Percentiles rank a stretch among this genome's conserved stretches.
phyloP scores from a whole-genome alignment of 2,888 invertebrate genomes.

The Nyleta sp. region DNA sequence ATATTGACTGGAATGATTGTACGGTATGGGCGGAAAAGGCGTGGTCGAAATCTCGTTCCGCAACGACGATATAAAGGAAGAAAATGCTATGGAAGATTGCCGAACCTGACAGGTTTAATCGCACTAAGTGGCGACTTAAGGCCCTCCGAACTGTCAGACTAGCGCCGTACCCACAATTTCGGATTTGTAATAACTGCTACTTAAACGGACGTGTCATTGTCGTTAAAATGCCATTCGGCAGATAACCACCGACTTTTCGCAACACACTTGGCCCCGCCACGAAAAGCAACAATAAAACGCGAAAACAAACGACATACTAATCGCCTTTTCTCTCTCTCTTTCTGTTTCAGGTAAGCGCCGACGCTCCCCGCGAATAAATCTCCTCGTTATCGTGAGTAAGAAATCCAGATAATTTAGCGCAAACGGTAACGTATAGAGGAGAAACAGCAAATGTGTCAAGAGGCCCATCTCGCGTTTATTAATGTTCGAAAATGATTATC shows the following conservation, averaged over 20 bases:
- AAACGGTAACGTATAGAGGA: not conserved
- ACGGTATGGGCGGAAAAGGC: constrained; percentile 64
- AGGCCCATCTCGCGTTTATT: constrained; percentile 27
- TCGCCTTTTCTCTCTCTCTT: constrained; percentile 54
- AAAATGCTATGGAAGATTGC: constrained; percentile 53
- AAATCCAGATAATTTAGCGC: constrained; percentile 45
- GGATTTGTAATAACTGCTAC: constrained; percentile 51
- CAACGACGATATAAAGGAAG: constrained; percentile 52
- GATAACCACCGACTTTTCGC: constrained; percentile 23
- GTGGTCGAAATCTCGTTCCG: constrained; percentile 65
- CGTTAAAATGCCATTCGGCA: constrained; percentile 32
- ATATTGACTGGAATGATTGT: constrained; percentile 46
- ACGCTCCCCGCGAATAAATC: constrained; percentile 17
- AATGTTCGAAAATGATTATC: constrained; percentile 43
- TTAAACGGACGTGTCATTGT: constrained; percentile 49
- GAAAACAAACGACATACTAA: constrained; percentile 25
- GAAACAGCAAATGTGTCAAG: constrained; percentile 47
- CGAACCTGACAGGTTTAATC: constrained; percentile 75
- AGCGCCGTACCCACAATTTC: constrained; percentile 65
- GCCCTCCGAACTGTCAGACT: constrained; percentile 74
- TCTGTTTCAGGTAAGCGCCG: constrained; percentile 75
- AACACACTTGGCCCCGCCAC: constrained; percentile 3
- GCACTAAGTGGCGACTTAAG: constrained; percentile 74
- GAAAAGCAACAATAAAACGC: not conserved
- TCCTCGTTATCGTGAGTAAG: constrained; percentile 46